Percentiles rank a stretch among this genome's conserved stretches.
These are phyloP conservation scores for Nasonia longicornis DNA, from an alignment of 1,140 invertebrate genomes.

Conservation along the genomic window DNA sequence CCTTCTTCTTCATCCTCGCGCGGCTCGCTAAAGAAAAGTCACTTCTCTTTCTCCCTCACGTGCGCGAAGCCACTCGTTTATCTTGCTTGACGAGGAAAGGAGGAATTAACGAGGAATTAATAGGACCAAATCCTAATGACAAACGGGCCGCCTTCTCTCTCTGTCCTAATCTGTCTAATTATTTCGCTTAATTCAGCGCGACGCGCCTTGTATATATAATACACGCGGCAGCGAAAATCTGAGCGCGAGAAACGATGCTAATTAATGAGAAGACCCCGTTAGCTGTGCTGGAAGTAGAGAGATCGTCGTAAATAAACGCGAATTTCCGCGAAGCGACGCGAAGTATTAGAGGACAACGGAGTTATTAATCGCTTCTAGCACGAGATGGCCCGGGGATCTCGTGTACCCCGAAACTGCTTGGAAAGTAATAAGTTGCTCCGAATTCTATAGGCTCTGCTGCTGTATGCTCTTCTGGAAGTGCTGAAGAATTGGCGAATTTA, in stretches of 20 bases:
- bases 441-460: background rate
- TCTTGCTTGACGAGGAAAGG: slow-evolving; percentile 71
- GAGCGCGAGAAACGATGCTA: slow-evolving; percentile 64
- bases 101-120: slow-evolving; percentile 71
- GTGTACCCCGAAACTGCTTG: background rate
- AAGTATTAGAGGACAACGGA: slow-evolving; percentile 29
- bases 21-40: background rate
- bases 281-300: background rate
- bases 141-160: slow-evolving; percentile 60
- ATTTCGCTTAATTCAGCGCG: slow-evolving; percentile 68
- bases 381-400: background rate
- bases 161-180: slow-evolving; percentile 70
- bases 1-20: background rate
- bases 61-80: slow-evolving; percentile 65
- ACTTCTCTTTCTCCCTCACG: slow-evolving; percentile 4
- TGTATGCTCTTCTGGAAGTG: background rate
- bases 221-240: slow-evolving; percentile 61
- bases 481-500: background rate
- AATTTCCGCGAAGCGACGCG: slow-evolving; percentile 28
- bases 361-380: slow-evolving; percentile 40
- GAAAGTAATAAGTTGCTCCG: background rate
- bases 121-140: slow-evolving; percentile 68
- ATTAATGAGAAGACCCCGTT: slow-evolving; percentile 62
- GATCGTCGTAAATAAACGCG: slow-evolving; percentile 39
- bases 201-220: slow-evolving; percentile 13